These are phyloP conservation scores for Sebastiscus albofasciatus DNA, from an alignment of 2,797 vertebrate genomes.

Conservation along the genomic window DNA sequence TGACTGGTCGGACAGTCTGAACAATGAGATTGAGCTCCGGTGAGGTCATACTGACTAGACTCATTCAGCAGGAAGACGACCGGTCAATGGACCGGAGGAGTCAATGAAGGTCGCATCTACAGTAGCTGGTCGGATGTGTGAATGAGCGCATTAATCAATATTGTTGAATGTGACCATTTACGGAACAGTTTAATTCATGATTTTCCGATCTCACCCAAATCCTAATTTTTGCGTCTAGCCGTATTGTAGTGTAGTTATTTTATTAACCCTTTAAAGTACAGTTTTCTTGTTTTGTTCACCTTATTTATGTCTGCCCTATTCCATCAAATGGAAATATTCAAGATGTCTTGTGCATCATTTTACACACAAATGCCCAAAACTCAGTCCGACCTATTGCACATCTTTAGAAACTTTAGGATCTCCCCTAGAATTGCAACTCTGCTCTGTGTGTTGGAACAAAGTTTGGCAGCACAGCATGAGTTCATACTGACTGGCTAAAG, in stretches of 20 bases:
- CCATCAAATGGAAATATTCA: too few relatives aligned
- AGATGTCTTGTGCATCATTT: background rate
- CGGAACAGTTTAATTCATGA: background rate
- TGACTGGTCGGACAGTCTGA: slow-evolving; percentile 45
- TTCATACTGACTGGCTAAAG: background rate
- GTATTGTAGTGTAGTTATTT: background rate
- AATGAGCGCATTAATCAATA: background rate
- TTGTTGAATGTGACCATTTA: background rate
- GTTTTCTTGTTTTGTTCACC: background rate
- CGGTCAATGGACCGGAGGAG: slow-evolving; percentile 57
- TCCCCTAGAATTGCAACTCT: background rate
- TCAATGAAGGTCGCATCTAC: slow-evolving; percentile 35
- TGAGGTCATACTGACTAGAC: slow-evolving; percentile 72
- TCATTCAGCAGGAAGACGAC: slow-evolving; percentile 61
- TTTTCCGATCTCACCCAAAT: background rate
- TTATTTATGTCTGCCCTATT: background rate
- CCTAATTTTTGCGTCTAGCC: background rate
- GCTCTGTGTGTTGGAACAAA: background rate
- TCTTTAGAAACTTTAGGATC: background rate
- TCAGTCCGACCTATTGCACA: too few relatives aligned
- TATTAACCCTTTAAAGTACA: background rate
- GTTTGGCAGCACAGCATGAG: background rate
- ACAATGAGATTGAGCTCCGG: slow-evolving; percentile 64
- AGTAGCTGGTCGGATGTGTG: slow-evolving; percentile 1
- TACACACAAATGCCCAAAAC: background rate